Base-by-base conservation (phyloP, 2,888 invertebrate species). In the Trichogramma evanescens region DNA sequence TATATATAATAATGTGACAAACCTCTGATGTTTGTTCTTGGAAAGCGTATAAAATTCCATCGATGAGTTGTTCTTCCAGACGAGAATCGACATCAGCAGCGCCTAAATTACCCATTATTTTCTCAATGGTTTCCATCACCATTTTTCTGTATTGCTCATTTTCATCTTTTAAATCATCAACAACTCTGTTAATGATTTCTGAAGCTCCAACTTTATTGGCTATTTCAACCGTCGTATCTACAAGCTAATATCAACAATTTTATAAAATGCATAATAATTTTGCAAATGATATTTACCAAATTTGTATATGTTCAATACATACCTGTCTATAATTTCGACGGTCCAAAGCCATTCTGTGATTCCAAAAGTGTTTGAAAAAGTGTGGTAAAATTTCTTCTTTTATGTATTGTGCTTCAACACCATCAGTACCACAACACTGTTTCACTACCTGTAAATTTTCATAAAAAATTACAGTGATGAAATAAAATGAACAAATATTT, bases 111-210 rank as follows among this genome's bases (percentile, higher is more conserved):
- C 93, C 94, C 86, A 98, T 93, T 61, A 97, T 96, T 80, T 98
- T 98, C 77, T 99, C 99, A 61, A 99, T 98, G 0, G 97, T 98
- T 79, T 99, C 99, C 96, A 99, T 99, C 3, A 99, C 99, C 99
- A 99, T 99, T 82, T 99, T 99, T 63, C 99, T 85, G 79, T 99
- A 99, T 75, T 97, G 96, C 78, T 99, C 99, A 76, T 98, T 97
- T 79, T 99, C 99, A 76, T 99, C 99, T 80, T 99, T 99, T 60
- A 99, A 81, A 80, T 99, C 99, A 72, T 99, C 99, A 0, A 99
- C 99, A 51, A 99, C 94, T 65, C 98, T 85, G 78, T 95, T 95
- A 63, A 99, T 95, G 65, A 99, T 99, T 83, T 99, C 99, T 0
- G 97, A 95, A 4, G 97, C 94, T n/a, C 99, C 99, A 57, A 98